Evolutionary conservation across 1,140 invertebrate genomes (phyloP).

Genomic region (Listronotus bonariensis): DNA sequence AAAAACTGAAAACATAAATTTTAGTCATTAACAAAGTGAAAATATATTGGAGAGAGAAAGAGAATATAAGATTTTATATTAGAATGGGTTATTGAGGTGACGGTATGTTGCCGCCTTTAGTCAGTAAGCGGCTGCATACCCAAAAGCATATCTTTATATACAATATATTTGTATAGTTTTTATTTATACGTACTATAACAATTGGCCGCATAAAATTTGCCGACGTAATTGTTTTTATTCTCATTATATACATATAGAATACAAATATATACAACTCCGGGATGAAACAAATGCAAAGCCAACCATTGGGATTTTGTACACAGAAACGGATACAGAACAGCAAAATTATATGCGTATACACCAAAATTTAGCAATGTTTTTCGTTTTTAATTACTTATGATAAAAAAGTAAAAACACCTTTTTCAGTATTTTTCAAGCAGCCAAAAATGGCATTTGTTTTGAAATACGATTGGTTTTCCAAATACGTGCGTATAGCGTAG

Average conservation of each 20-base stretch:
- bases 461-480: too few species aligned
- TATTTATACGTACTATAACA: constrained; percentile 12
- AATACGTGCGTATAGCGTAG: too few species aligned
- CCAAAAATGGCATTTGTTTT: too few species aligned
- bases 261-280: too few species aligned
- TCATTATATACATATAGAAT: constrained; percentile 7
- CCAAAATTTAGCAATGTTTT: too few species aligned
- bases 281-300: too few species aligned
- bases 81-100: constrained; percentile 41
- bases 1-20: constrained; percentile 45
- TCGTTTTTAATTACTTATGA: too few species aligned
- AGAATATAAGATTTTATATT: constrained; percentile 43
- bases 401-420: too few species aligned
- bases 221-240: constrained; percentile 12
- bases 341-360: too few species aligned
- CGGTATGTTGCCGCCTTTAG: constrained; percentile 3
- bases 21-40: constrained; percentile 46
- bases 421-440: too few species aligned
- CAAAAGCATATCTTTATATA: constrained; percentile 35
- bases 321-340: too few species aligned
- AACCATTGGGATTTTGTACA: too few species aligned
- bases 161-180: constrained; percentile 21
- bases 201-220: constrained; percentile 19
- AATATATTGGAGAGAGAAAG: constrained; percentile 34
- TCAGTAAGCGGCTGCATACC: constrained; percentile 1